Conservation (phyloP, 1,140 invertebrate genomes). For the Acromyrmex charruanus region DNA sequence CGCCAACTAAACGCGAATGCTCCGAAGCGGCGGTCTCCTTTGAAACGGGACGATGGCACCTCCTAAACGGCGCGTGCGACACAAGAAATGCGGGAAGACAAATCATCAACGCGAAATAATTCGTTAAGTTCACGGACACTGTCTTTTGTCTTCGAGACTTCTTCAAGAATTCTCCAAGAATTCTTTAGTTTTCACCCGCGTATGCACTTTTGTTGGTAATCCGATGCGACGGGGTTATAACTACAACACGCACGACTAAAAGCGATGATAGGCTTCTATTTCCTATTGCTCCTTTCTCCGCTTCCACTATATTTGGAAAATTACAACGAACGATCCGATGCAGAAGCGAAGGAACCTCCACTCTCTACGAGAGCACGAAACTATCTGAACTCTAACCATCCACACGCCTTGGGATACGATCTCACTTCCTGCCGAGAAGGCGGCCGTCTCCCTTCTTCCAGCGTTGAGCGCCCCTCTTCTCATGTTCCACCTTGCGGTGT, state of each 20-base stretch:
- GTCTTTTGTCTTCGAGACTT: not conserved
- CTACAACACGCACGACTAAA: not conserved
- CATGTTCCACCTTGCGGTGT: not conserved
- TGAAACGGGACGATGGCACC: constrained; percentile 15
- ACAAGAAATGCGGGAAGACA: not conserved
- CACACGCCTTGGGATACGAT: constrained; percentile 72
- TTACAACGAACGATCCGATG: not conserved
- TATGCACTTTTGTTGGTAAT: not conserved
- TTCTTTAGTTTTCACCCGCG: not conserved
- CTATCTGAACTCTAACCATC: constrained; percentile 76
- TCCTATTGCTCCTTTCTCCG: not conserved
- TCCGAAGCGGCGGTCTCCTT: constrained; percentile 25
- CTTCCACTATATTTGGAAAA: not conserved
- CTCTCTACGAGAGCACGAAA: constrained; percentile 79
- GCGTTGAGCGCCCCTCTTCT: constrained; percentile 20
- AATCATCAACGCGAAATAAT: not conserved
- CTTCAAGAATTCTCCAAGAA: not conserved
- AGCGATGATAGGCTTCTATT: not conserved
- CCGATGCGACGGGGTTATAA: too few species aligned
- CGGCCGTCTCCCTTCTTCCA: constrained; percentile 62
- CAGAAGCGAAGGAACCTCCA: constrained; percentile 71
- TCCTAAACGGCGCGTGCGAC: not conserved
- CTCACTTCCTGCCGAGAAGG: constrained; percentile 79
- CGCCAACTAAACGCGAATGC: constrained; percentile 33
- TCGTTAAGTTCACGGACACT: not conserved